A percentile compares a stretch with the other conserved stretches of the same genome.
phyloP scores from a whole-genome alignment of 2,113 vertebrate genomes.

The Anhinga rufa region DNA sequence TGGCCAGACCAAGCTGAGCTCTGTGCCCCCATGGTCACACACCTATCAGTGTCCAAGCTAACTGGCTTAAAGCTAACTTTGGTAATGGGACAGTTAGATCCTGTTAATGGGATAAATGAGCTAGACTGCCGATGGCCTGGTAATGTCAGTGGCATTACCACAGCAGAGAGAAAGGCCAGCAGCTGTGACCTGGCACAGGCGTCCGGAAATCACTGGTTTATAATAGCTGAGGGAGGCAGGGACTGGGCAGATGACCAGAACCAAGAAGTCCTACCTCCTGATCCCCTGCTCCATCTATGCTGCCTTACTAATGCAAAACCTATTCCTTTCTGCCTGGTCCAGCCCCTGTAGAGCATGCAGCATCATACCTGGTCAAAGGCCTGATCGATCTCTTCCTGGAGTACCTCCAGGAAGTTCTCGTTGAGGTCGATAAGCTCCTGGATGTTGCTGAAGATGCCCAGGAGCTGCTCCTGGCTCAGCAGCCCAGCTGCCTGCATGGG shows the following conservation, averaged over 20 bases:
- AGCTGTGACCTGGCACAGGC: not conserved
- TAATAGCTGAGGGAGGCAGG: not conserved
- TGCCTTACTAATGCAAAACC: not conserved
- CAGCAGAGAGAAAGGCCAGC: not conserved
- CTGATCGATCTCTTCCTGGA: constrained; percentile 87
- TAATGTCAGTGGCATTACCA: not conserved
- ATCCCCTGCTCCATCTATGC: not conserved
- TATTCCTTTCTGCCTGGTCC: not conserved
- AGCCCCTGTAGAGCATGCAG: not conserved
- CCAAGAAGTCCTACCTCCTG: not conserved
- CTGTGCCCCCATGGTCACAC: not conserved
- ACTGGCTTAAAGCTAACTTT: not conserved
- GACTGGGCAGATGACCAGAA: not conserved
- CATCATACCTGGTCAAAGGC: constrained; percentile 81
- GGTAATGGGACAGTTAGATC: not conserved
- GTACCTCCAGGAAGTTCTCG: constrained; percentile 83
- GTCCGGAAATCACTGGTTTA: not conserved
- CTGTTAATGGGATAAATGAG: not conserved
- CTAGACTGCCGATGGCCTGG: not conserved
- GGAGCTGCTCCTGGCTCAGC: constrained; percentile 83
- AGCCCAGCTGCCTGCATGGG: constrained; percentile 86
- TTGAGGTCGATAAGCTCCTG: constrained; percentile 89
- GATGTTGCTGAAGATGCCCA: constrained; percentile 85
- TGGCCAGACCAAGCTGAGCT: not conserved
- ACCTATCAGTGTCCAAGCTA: not conserved